phyloP scores from a whole-genome alignment of 2,797 vertebrate species.

The Pangasius mekongensis region DNA sequence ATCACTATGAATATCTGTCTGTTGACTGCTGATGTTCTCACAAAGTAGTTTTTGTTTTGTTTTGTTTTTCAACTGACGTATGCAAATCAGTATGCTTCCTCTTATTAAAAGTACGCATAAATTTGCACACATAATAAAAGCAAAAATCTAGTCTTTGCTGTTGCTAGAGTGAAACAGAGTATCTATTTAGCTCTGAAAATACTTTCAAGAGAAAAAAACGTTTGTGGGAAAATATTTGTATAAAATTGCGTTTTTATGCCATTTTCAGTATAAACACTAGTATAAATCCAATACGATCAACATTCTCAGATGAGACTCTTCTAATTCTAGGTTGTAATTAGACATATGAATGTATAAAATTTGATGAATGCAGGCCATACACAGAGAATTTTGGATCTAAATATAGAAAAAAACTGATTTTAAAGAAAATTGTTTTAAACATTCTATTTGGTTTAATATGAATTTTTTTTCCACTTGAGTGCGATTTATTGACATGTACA shows the following conservation, averaged over 20 bases:
- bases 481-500: too few species aligned
- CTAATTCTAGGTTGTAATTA: too few species aligned
- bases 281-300: background rate
- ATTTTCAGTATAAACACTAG: background rate
- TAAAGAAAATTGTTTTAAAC: too few species aligned
- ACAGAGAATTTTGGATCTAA: background rate
- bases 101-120: background rate
- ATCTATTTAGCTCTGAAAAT: background rate
- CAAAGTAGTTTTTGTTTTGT: background rate
- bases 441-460: too few species aligned
- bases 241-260: background rate
- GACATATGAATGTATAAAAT: too few species aligned
- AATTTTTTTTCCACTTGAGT: too few species aligned
- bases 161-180: background rate
- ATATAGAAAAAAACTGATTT: too few species aligned
- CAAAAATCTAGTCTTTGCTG: background rate
- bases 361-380: too few species aligned
- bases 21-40: background rate
- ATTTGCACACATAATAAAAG: background rate
- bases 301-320: background rate
- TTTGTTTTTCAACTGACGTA: background rate
- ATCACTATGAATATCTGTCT: background rate
- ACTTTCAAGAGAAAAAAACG: background rate
- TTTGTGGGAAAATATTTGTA: too few species aligned
- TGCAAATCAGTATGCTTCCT: background rate